Conservation (phyloP, 2,113 vertebrate genomes). For the Psophia crepitans region DNA sequence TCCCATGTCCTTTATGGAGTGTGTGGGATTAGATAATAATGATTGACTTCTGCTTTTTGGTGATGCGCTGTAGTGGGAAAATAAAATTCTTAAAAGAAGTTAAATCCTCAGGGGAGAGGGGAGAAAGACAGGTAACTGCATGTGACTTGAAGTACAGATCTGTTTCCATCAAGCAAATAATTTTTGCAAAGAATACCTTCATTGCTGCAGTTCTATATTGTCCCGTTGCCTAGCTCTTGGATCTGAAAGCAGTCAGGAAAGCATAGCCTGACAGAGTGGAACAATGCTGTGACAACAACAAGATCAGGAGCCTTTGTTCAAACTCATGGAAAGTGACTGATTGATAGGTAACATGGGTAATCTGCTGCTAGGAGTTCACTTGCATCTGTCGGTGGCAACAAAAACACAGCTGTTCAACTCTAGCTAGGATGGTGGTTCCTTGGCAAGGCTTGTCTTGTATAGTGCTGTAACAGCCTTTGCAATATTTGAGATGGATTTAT, state of each 20-base stretch:
- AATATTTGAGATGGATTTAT: not conserved
- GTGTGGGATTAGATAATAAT: not conserved
- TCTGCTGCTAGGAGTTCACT: not conserved
- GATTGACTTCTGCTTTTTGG: not conserved
- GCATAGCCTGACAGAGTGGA: not conserved
- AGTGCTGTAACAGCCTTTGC: not conserved
- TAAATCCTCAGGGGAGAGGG: not conserved
- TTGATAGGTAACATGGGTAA: constrained; percentile 17
- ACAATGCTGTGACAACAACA: not conserved
- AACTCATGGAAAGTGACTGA: constrained; percentile 23
- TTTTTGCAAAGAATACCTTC: not conserved
- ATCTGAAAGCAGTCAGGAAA: not conserved
- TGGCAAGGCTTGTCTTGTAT: not conserved
- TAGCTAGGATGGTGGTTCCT: not conserved
- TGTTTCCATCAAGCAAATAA: not conserved
- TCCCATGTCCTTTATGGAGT: not conserved
- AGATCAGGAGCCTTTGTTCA: constrained; percentile 21
- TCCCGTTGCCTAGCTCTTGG: not conserved
- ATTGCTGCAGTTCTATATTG: not conserved
- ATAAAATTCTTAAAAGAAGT: not conserved
- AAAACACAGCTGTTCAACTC: constrained; percentile 2
- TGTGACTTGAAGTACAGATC: not conserved
- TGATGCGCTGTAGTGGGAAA: not conserved
- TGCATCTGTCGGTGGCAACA: not conserved
- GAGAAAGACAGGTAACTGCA: not conserved